Base-by-base conservation (phyloP, 2,888 invertebrate genomes). In the Drosophila sordidula region DNA sequence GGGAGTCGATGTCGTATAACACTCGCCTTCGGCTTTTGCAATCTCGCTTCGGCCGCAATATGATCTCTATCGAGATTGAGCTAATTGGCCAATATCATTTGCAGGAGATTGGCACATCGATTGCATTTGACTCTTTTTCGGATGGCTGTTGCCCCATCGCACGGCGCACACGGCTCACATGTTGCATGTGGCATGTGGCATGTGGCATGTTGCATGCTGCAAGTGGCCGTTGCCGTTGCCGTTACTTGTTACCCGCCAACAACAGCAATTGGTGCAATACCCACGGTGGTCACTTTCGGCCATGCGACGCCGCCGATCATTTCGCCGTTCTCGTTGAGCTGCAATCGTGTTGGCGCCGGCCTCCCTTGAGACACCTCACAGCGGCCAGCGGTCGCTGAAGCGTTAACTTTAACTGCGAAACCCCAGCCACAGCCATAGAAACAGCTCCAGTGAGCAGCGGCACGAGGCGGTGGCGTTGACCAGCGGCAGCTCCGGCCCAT, bases 311-410 rank as follows among this genome's bases (percentile, higher is more conserved):
- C 67, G 58, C 52, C 79, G 77, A 74, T 79, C 68, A 73, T 69
- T 72, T 73, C 39, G 54, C 62, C 83, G 79, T 82, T 80, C 82
- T 82, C 73, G 76, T 86, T 76, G 63, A 78, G 67, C 76, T 82
- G 69, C 67, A 68, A 54, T 73, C 49, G 74, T 52, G 46, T 58
- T 62, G 70, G 51, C 64, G 70, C 61, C 46, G 36, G 44, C 22
- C 56, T 51, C 56, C 68, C 68, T 50, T 49, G 49, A 65, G 57
- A 56, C 66, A 63, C 29, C 26, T 59, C 14, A 12, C 6, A 26
- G 38, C 62, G 36, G 41, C 58, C 80, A 62, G 55, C 36, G 66
- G 12, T 62, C 71, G 69, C 86, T 66, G 52, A 85, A 85, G 75
- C 80, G 78, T 75, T 75, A 52, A 70, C 41, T 39, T 45, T 76